Evolutionary conservation across 1,140 invertebrate genomes (phyloP).

Genomic region (Pseudomyrmex concolor): DNA sequence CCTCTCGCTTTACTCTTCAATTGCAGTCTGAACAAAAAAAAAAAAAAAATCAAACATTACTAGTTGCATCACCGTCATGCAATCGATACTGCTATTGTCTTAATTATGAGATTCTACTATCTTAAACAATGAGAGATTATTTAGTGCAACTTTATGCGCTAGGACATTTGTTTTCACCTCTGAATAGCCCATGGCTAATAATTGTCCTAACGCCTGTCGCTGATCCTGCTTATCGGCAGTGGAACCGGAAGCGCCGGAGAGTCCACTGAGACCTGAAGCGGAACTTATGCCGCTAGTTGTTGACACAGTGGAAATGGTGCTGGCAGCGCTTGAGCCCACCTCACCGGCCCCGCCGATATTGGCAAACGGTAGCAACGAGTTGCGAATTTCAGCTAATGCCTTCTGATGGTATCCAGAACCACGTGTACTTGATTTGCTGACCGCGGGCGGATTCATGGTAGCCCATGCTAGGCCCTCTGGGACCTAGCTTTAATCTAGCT

Average conservation of each 20-base stretch:
- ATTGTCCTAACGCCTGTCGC: constrained; percentile 87
- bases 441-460: constrained; percentile 89
- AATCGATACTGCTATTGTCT: too few species aligned
- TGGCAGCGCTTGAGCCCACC: constrained; percentile 90
- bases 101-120: too few species aligned
- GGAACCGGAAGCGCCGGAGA: constrained; percentile 83
- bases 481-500: constrained; percentile 84
- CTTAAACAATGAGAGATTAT: too few species aligned
- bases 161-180: constrained; percentile 84
- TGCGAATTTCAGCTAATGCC: constrained; percentile 94
- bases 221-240: constrained; percentile 82
- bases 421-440: constrained; percentile 89
- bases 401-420: constrained; percentile 94
- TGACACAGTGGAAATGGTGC: constrained; percentile 89
- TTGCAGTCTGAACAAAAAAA: too few species aligned
- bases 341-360: constrained; percentile 88
- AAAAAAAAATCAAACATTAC: too few species aligned
- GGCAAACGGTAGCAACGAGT: constrained; percentile 93
- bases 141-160: too few species aligned
- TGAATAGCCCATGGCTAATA: constrained; percentile 88
- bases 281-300: constrained; percentile 89
- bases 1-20: too few species aligned
- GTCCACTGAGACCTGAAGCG: constrained; percentile 88
- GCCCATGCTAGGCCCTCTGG: constrained; percentile 88
- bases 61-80: too few species aligned